Percentiles rank a stretch among this genome's conserved stretches.
phyloP scores from a whole-genome alignment of 35 echinoderm and acorn worm species.

The Chiridota heheva region DNA sequence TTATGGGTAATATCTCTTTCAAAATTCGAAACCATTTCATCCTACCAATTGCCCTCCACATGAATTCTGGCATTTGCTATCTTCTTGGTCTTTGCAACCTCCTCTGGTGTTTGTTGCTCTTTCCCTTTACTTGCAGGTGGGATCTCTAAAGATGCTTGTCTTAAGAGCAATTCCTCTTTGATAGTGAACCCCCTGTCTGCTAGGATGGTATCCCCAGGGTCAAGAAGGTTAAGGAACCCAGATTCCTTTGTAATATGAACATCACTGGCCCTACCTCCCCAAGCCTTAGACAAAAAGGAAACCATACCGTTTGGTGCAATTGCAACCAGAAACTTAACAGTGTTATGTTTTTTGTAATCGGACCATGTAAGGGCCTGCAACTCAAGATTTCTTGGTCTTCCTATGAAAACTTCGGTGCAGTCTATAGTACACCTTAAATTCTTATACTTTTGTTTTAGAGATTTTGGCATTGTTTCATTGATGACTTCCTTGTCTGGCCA shows the following conservation, averaged over 20 bases:
- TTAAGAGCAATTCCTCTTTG: slow-evolving; percentile 59
- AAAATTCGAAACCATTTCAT: slow-evolving; percentile 47
- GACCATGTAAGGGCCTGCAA: slow-evolving; percentile 57
- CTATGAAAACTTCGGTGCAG: slow-evolving; percentile 54
- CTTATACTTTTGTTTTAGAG: slow-evolving; percentile 7
- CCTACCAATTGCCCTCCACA: slow-evolving; percentile 24
- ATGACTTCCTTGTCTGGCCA: slow-evolving; percentile 18
- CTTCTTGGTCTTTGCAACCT: slow-evolving; percentile 52
- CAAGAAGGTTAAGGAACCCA: slow-evolving; percentile 45
- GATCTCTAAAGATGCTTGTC: slow-evolving; percentile 50
- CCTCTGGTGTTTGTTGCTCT: slow-evolving; percentile 15
- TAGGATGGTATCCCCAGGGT: slow-evolving; percentile 50
- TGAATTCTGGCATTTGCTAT: slow-evolving; percentile 48
- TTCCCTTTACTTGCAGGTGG: slow-evolving; percentile 19
- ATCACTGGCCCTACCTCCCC: slow-evolving; percentile 55
- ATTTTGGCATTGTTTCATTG: slow-evolving; percentile 19
- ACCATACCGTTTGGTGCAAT: slow-evolving; percentile 54
- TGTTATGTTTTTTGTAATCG: slow-evolving; percentile 44
- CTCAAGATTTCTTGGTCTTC: slow-evolving; percentile 31
- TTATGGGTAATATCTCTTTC: slow-evolving; percentile 36
- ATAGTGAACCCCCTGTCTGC: slow-evolving; percentile 64
- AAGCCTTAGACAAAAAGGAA: slow-evolving; percentile 54
- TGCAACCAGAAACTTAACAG: slow-evolving; percentile 40
- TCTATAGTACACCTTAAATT: slow-evolving; percentile 45
- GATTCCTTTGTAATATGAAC: slow-evolving; percentile 39